Evolutionary conservation across 2,888 invertebrate species (phyloP), one percentile per base, ranked within the genome.

Genomic region (Limenitis camilla): DNA sequence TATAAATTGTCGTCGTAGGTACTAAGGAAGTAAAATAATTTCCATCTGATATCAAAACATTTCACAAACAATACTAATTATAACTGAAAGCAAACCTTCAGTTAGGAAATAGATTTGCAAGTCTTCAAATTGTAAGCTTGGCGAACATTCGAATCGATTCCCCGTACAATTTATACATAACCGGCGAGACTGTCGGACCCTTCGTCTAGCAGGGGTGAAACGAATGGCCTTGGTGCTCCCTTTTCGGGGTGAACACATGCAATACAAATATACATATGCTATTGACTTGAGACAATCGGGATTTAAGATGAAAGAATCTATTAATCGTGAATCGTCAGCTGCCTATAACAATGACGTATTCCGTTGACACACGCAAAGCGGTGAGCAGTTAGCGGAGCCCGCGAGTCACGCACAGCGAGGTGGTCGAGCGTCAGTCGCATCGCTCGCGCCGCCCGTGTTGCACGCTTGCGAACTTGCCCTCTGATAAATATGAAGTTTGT

Each of bases 141-240:
- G 40, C 43, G 42, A 47, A 27, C 38, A 58, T 49, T 65, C 51
- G 55, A 64, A 72, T 71, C 67, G 67, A 71, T 72, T 69, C 66
- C 62, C 53, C 64, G 60, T 63, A 65, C 65, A 57, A 60, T 67
- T 57, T 54, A 64, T 62, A 62, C 62, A 60, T 59, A 63, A 58
- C 61, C 64, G 60, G 60, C 62, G 61, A 67, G 65, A 62, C 62
- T 44, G 61, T 52, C 63, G 66, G 61, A 64, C 84, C 82, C 81
- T 72, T 69, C 61, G 82, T 83, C 81, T 83, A 74, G 75, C 64
- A 64, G 65, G 82, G 81, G 81, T 69, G 75, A 69, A 64, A 68
- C 68, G 62, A 53, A 57, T 65, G 78, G 77, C 85, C 85, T 69
- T 66, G 64, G 53, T 53, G 62, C 61, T 65, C 68, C 68, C 70